Evolutionary conservation across 2,113 vertebrate genomes (phyloP), one percentile per base, ranked within the genome.

Genomic region (Penelope pileata): DNA sequence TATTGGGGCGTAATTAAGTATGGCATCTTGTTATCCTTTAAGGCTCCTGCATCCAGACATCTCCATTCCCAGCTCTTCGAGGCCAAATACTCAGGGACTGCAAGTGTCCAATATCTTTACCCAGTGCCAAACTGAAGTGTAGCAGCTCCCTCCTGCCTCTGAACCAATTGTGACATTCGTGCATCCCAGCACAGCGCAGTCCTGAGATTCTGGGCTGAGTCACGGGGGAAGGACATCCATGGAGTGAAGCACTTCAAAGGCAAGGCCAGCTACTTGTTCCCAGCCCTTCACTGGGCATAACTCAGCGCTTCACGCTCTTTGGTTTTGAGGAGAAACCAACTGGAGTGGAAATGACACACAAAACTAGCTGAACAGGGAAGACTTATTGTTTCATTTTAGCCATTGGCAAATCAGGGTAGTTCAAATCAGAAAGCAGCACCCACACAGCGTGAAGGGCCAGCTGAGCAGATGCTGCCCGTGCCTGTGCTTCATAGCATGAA

Each of bases 101-200:
- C 4, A 36, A 47, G 32, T 2, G 5, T 36, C 42, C 74, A 62
- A 11, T 2, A 72, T 10, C 54, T 72, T 68, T 42, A 48, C 16
- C 70, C 54, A 58, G 75, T 29, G 67, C 38, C 50, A 53, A 22
- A 0, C 12, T n/a, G 53, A 58, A 19, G 36, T 19, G n/a, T 2
- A 42, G 67, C 6, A 1, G 70, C 67, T 91, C 58, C 74, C 42
- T 67, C 72, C 21, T 73, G 63, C 3, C 40, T 34, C 76, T 26
- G 48, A n/a, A 27, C 7, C 50, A 48, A 36, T 6, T 2, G 9
- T 50, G 29, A 74, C 53, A 56, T 8, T 40, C 36, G 7, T 0
- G 1, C 1, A 1, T 10, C 27, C 38, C 56, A 75, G 73, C 34
- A 43, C 30, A 80, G 45, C 0, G 0, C 40, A 27, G 67, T 3